Percentiles rank a stretch among this genome's conserved stretches.
These are phyloP conservation scores for Brachirus orientalis DNA, from an alignment of 2,113 vertebrate genomes.

Conservation along the genomic window DNA sequence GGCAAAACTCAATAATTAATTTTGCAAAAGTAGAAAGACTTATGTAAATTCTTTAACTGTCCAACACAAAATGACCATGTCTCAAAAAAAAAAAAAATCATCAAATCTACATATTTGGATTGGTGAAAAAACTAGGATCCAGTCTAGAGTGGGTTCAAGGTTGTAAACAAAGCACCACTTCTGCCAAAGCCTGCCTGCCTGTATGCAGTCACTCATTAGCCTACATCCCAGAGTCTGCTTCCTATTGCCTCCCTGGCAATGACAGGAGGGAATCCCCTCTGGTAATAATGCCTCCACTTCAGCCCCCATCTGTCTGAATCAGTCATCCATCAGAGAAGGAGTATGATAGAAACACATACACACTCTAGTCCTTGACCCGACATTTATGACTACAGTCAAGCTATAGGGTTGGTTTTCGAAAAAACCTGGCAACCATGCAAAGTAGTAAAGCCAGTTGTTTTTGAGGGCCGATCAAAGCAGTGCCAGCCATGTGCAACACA, in stretches of 20 bases:
- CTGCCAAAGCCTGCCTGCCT: constrained; percentile 47
- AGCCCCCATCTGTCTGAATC: constrained; percentile 44
- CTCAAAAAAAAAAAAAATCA: background rate
- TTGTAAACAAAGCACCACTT: constrained; percentile 70
- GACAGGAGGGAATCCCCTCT: constrained; percentile 71
- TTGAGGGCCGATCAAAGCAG: constrained; percentile 25
- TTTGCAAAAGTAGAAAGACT: too few species aligned
- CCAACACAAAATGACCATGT: constrained; percentile 3
- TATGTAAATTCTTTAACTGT: background rate
- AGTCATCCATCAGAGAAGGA: constrained; percentile 64
- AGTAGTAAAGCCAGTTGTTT: constrained; percentile 14
- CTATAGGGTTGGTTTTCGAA: constrained; percentile 1
- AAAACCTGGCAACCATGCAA: background rate
- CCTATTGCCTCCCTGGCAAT: constrained; percentile 29
- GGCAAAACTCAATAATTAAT: too few species aligned
- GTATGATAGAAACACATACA: constrained; percentile 1
- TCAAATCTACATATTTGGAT: background rate
- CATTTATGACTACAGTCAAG: constrained; percentile 10
- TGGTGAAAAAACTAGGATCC: constrained; percentile 14
- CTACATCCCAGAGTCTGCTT: constrained; percentile 52
- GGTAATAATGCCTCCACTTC: constrained; percentile 67
- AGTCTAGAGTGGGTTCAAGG: constrained; percentile 16
- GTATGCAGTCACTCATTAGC: constrained; percentile 53
- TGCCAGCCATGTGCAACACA: constrained; percentile 1
- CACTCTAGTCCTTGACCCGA: constrained; percentile 3